phyloP scores from a whole-genome alignment of 23 tunicate species.

The Corella eumyota region DNA sequence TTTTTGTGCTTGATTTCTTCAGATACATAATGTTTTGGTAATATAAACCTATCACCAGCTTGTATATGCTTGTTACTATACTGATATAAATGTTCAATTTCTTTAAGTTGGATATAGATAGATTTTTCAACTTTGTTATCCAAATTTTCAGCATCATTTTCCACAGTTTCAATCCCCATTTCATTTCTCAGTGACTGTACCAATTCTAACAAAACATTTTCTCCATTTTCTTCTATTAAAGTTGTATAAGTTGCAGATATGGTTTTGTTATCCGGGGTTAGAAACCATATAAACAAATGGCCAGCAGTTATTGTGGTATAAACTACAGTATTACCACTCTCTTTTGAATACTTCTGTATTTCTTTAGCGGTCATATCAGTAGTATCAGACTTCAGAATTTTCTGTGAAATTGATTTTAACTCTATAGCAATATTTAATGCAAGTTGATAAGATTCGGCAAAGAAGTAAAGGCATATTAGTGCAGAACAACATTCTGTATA shows the following conservation, averaged over 20 bases:
- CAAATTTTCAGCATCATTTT: background rate
- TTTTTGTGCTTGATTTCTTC: no score
- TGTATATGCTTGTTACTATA: slow-evolving; percentile 3
- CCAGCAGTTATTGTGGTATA: slow-evolving; percentile 27
- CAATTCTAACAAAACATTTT: slow-evolving; percentile 17
- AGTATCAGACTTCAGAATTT: background rate
- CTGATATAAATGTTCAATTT: no score
- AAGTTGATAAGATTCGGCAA: slow-evolving; percentile 4
- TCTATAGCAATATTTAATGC: slow-evolving; percentile 50
- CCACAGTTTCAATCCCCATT: slow-evolving; percentile 32
- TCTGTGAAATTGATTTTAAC: slow-evolving; percentile 15
- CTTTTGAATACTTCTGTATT: slow-evolving; percentile 20
- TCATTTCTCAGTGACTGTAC: slow-evolving; percentile 19
- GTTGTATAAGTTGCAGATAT: background rate
- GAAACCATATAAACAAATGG: slow-evolving; percentile 27
- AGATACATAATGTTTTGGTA: no score
- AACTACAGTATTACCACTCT: slow-evolving; percentile 6
- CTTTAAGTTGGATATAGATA: no score
- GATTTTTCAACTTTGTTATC: background rate
- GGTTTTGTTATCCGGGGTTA: slow-evolving; percentile 29
- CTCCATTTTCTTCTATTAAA: background rate
- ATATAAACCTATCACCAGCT: slow-evolving; percentile 10
- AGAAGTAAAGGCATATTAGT: slow-evolving; percentile 7
- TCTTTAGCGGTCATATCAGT: slow-evolving; percentile 7
- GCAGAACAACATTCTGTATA: slow-evolving; percentile 46